Base-by-base conservation (phyloP, 2,888 invertebrate genomes). In the Dynastes maya region DNA sequence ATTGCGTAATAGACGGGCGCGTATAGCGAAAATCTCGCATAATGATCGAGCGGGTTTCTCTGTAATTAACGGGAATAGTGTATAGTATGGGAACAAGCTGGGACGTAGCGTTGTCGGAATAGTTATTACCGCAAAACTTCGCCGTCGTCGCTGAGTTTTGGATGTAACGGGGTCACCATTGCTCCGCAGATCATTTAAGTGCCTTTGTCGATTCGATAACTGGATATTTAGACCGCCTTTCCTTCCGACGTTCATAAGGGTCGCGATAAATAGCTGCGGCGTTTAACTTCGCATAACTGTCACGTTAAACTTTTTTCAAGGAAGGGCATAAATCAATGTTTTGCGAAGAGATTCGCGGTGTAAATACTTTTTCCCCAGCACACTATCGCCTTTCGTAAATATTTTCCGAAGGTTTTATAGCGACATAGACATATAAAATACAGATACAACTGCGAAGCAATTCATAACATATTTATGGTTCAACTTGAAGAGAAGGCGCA, bases 61-160 rank as follows among this genome's bases (percentile, higher is more conserved):
- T 40, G 29, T 68, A 49, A 68, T 68, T 27, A 49, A 67, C 49
- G 67, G 16, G 11, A 68, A 67, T 45, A 68, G 13, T 6, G 55
- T 58, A 58, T 16, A 58, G 27, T 68, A 68, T 68, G 51, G 68
- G 68, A 51, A 68, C 68, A 27, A n/a, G n/a, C 68, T 9, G 51
- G 32, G 29, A 68, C 68, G 51, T 68, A 13, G 45, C 11, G 11
- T 45, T 11, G 68, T 11, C 51, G 51, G 68, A 68, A 53, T 68
- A 68, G 51, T 68, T 68, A 68, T 68, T 68, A 68, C 27, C 49
- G 51, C 68, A 51, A 68, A 68, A 68, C 51, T 68, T 68, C 40
- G 68, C 27, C 68, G 51, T 22, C 22, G 51, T 37, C 22, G 22
- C 9, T 27, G 67, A 51, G 45, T 27, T 27, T 68, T 27, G 49